Conservation (phyloP, 2,888 invertebrate species). For the Acheta domesticus region DNA sequence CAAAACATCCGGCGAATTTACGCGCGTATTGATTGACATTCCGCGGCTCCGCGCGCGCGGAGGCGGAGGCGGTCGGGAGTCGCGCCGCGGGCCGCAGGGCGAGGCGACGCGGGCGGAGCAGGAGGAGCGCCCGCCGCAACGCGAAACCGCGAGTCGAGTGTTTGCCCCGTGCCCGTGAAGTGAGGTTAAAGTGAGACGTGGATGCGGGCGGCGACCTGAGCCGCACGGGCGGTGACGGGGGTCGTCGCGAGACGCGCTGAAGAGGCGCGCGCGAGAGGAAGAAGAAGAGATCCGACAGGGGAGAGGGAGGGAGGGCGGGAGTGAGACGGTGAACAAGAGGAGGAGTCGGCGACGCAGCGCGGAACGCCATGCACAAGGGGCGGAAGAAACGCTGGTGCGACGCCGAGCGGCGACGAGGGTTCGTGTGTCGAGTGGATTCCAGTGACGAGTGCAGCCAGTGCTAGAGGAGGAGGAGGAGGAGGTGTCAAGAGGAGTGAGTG, state of each 20-base stretch:
- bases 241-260: neutral
- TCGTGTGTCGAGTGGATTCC: neutral
- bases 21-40: constrained; percentile 1
- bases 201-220: neutral
- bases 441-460: neutral
- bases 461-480: too few species aligned
- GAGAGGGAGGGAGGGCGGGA: neutral
- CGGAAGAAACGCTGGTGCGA: constrained; percentile 8
- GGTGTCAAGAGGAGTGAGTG: neutral
- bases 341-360: neutral
- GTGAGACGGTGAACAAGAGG: neutral
- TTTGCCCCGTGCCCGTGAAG: neutral
- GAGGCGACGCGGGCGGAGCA: neutral
- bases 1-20: neutral
- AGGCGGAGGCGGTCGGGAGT: neutral
- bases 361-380: neutral
- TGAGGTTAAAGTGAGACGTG: neutral
- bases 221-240: neutral
- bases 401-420: too few species aligned
- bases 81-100: neutral
- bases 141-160: neutral
- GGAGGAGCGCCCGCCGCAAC: constrained; percentile 11
- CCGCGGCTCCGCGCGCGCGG: neutral
- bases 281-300: neutral
- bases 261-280: neutral